Percentiles rank a stretch among this genome's conserved stretches.
These are phyloP conservation scores for Tragulus kanchil DNA, from an alignment of 2,113 vertebrate genomes.

Conservation along the genomic window DNA sequence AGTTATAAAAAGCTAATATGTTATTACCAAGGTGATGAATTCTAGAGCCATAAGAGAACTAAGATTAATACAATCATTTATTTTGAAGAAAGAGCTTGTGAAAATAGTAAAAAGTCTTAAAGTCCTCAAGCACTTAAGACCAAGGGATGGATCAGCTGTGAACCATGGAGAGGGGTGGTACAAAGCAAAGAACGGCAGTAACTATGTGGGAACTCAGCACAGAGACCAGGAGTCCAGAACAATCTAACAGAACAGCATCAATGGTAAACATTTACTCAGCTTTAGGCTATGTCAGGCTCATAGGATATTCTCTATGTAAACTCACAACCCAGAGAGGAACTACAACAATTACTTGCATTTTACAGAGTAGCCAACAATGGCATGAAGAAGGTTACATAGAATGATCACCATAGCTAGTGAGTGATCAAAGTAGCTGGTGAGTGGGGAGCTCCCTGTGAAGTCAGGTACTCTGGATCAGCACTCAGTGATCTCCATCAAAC, in stretches of 20 bases:
- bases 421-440: not conserved
- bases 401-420: no score
- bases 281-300: not conserved
- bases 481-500: not conserved
- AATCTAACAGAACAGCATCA: not conserved
- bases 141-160: not conserved
- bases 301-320: not conserved
- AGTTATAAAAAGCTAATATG: conserved; percentile 27
- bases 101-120: not conserved
- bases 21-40: not conserved
- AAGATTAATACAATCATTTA: not conserved
- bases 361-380: not conserved
- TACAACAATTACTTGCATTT: not conserved
- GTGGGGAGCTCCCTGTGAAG: not conserved
- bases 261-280: not conserved
- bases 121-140: not conserved
- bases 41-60: not conserved
- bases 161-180: not conserved
- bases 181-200: not conserved
- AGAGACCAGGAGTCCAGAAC: not conserved
- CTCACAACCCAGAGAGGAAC: not conserved
- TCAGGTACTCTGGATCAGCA: not conserved
- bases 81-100: not conserved
- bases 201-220: not conserved
- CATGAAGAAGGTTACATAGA: not conserved